Evolutionary conservation across 1,140 invertebrate species (phyloP).

Genomic region (Notospermus geniculatus): DNA sequence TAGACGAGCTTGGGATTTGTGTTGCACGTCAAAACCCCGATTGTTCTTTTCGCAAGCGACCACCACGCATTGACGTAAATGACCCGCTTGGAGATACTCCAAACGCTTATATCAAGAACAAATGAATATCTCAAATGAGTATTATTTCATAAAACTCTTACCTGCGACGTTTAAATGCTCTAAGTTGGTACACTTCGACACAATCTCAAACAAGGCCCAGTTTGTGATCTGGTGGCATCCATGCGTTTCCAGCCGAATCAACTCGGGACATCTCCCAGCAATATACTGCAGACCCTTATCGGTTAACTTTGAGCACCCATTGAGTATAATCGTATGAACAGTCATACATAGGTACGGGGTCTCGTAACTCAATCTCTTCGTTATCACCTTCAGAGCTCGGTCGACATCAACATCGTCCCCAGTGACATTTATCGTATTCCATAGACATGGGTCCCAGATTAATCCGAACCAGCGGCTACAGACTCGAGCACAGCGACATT

Average conservation of each 20-base stretch:
- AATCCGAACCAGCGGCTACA: constrained; percentile 77
- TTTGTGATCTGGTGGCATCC: constrained; percentile 70
- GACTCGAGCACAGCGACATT: constrained; percentile 76
- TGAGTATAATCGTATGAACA: constrained; percentile 67
- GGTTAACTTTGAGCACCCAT: constrained; percentile 72
- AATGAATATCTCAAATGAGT: no score
- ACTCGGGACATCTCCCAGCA: constrained; percentile 69
- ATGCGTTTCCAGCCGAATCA: constrained; percentile 70
- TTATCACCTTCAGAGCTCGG: constrained; percentile 64
- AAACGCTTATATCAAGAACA: no score
- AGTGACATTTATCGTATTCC: constrained; percentile 68
- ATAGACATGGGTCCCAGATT: constrained; percentile 74
- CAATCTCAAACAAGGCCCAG: constrained; percentile 65
- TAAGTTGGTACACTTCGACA: constrained; percentile 67
- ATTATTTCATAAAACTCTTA: no score
- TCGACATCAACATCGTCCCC: constrained; percentile 68
- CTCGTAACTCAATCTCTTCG: constrained; percentile 55
- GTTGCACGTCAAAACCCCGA: no score
- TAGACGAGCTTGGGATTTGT: no score
- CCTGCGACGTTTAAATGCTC: constrained; percentile 74
- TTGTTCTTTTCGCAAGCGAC: no score
- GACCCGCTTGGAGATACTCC: no score
- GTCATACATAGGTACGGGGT: constrained; percentile 57
- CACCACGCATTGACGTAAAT: no score
- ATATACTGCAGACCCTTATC: constrained; percentile 71